Evolutionary conservation across 2,888 invertebrate genomes (phyloP).

Genomic region (Drosophila koepferae): DNA sequence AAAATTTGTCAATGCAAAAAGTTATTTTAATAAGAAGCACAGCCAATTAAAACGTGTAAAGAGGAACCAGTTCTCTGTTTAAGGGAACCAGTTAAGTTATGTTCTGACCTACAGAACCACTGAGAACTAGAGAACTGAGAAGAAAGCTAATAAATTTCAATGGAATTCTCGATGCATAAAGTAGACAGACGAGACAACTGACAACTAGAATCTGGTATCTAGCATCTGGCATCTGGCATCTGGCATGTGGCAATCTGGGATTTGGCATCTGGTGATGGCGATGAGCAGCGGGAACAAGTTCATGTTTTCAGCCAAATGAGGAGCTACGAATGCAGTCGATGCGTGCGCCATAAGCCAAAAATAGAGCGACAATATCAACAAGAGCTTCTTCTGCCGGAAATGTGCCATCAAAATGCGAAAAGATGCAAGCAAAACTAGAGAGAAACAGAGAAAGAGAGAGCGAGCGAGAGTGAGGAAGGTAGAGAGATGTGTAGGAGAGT

Average conservation of each 20-base stretch:
- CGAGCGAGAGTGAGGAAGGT: constrained; percentile 3
- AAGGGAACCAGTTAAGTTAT: constrained; percentile 11
- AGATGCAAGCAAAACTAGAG: constrained; percentile 1
- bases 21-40: neutral
- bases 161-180: neutral
- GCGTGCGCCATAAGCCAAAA: constrained; percentile 46
- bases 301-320: constrained; percentile 2
- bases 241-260: constrained; percentile 14
- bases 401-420: constrained; percentile 58
- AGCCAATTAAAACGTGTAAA: neutral
- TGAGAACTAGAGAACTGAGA: constrained; percentile 1
- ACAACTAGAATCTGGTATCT: neutral
- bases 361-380: constrained; percentile 60
- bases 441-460: neutral
- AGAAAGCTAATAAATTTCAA: constrained; percentile 9
- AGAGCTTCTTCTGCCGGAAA: constrained; percentile 55
- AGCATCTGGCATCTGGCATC: neutral
- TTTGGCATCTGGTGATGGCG: constrained; percentile 9
- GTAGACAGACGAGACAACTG: neutral
- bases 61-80: neutral
- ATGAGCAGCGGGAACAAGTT: constrained; percentile 26
- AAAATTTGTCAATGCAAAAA: neutral
- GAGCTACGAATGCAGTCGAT: constrained; percentile 21
- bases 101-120: constrained; percentile 1
- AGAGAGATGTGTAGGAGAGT: neutral